Percentiles rank a stretch among this genome's conserved stretches.
Evolutionary conservation across 37 sponge, comb jelly and placozoan genomes (phyloP).

Genomic region (Crambe crambe): DNA sequence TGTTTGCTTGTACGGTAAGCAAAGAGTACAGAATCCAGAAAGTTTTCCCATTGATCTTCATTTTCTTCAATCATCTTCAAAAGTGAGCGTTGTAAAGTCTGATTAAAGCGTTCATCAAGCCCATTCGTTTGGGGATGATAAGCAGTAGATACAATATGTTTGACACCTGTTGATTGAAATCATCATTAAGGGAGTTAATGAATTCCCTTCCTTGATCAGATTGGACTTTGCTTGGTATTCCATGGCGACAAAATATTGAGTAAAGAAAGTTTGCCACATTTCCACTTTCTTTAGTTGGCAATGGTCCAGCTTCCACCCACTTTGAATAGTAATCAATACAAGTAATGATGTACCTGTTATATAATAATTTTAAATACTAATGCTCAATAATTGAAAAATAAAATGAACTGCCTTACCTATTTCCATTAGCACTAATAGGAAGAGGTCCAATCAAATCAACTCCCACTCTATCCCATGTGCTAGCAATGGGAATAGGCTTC

Average conservation of each 20-base stretch:
- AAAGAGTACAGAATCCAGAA: constrained; percentile 34
- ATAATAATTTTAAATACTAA: no score
- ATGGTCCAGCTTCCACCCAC: constrained; percentile 50
- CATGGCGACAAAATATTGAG: constrained; percentile 20
- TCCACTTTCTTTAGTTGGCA: constrained; percentile 20
- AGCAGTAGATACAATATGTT: constrained; percentile 27
- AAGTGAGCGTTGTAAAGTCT: constrained; percentile 22
- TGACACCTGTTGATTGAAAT: constrained; percentile 30
- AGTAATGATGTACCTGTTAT: no score
- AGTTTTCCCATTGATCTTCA: constrained; percentile 36
- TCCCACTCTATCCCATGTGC: constrained; percentile 23
- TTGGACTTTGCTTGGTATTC: constrained; percentile 16
- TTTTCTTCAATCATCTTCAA: constrained; percentile 6
- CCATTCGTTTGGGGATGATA: no score
- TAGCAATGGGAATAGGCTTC: constrained; percentile 33
- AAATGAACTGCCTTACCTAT: constrained; percentile 5
- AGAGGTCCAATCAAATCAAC: constrained; percentile 42
- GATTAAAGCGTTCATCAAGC: constrained; percentile 49
- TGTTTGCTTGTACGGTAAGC: constrained; percentile 46
- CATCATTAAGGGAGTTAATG: constrained; percentile 23
- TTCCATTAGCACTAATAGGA: constrained; percentile 4
- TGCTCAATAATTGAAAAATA: no score
- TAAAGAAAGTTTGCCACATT: constrained; percentile 26
- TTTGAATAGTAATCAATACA: constrained; percentile 42
- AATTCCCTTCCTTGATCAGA: constrained; percentile 61